These are phyloP conservation scores for Pelagia noctiluca DNA, from an alignment of 30 jellyfish, hydroid and myxozoan species.

Conservation along the genomic window DNA sequence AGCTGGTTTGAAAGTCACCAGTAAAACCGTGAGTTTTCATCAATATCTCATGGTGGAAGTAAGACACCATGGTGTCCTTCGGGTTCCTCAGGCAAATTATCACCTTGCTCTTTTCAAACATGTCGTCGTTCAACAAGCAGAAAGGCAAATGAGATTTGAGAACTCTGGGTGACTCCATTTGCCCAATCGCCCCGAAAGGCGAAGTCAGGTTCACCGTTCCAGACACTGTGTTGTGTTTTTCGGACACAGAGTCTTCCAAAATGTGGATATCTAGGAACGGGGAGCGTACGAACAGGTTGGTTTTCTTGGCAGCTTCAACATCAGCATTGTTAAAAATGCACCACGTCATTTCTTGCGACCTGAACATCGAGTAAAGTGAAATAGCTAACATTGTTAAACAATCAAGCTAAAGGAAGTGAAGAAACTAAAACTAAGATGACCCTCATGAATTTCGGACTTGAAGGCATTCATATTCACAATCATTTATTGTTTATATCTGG, in stretches of 20 bases:
- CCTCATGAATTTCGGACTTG: too few species aligned
- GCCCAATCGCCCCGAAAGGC: neutral
- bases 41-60: slow-evolving; percentile 13
- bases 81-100: slow-evolving; percentile 51
- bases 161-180: slow-evolving; percentile 43
- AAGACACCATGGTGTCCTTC: slow-evolving; percentile 56
- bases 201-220: neutral
- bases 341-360: slow-evolving; percentile 7
- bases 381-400: too few species aligned
- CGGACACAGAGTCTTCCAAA: neutral
- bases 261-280: neutral
- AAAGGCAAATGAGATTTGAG: slow-evolving; percentile 31
- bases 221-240: neutral
- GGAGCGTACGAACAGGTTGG: neutral
- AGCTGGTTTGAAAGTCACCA: slow-evolving; percentile 26
- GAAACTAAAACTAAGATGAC: too few species aligned
- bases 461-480: too few species aligned
- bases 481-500: too few species aligned
- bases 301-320: neutral
- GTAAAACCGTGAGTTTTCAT: neutral
- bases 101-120: slow-evolving; percentile 45
- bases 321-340: neutral
- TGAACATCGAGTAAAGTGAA: too few species aligned
- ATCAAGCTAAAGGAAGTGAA: too few species aligned
- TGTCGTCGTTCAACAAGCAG: slow-evolving; percentile 17